These are phyloP conservation scores for Drosophila dunni DNA, from an alignment of 1,140 invertebrate genomes.

Conservation along the genomic window DNA sequence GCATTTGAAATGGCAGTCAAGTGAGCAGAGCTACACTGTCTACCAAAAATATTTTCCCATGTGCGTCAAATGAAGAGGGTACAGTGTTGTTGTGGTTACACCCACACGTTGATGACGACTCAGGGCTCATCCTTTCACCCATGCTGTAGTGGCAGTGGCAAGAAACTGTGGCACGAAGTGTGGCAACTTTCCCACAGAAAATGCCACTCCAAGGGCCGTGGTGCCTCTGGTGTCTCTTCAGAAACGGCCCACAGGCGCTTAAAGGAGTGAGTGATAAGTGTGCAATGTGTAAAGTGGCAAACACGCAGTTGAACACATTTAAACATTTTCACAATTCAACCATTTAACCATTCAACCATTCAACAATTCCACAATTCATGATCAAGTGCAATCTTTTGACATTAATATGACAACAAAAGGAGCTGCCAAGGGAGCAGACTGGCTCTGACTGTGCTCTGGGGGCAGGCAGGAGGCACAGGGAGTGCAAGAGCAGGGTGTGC, in stretches of 20 bases:
- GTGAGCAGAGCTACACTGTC: conserved; percentile 1
- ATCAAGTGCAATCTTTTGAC: conserved; percentile 82
- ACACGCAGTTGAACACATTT: conserved; percentile 58
- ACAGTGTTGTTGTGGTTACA: conserved; percentile 19
- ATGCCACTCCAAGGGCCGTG: neutral
- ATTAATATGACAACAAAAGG: conserved; percentile 79
- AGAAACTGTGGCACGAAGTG: conserved; percentile 11
- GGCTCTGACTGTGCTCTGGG: neutral
- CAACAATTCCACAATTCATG: conserved; percentile 68
- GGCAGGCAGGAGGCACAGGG: conserved; percentile 13
- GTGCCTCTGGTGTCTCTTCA: conserved; percentile 27
- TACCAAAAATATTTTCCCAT: conserved; percentile 35
- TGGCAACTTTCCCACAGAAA: conserved; percentile 52
- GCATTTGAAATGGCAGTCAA: conserved; percentile 34
- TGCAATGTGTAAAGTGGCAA: conserved; percentile 69
- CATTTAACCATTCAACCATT: conserved; percentile 1
- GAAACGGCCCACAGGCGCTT: conserved; percentile 43
- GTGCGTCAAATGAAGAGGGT: conserved; percentile 30
- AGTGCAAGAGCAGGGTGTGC: neutral
- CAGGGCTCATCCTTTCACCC: conserved; percentile 54
- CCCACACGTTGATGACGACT: conserved; percentile 22
- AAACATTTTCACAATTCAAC: conserved; percentile 58
- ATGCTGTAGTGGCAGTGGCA: conserved; percentile 2
- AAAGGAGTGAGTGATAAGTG: conserved; percentile 31
- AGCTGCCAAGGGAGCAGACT: conserved; percentile 36